Base-by-base conservation (phyloP, 2,888 invertebrate species). In the Dicycla oo region DNA sequence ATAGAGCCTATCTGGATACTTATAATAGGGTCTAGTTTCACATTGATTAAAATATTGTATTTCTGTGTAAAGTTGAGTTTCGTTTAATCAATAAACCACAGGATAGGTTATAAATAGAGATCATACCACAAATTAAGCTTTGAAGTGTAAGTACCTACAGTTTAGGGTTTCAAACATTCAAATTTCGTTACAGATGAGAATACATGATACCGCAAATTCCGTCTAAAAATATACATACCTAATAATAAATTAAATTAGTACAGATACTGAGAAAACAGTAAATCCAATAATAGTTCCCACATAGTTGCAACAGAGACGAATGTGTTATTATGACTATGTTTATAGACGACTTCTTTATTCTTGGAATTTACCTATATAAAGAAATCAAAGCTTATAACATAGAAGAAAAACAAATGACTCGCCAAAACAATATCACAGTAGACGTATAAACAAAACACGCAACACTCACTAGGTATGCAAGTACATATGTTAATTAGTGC, bases 401-500 rank as follows among this genome's bases (percentile, higher is more conserved):
- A 43, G 18, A 23, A 20, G 13, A 23, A 56, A 10, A 53, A 53
- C 18, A 60, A 49, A 20, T 23, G 11, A 20, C 15, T 57, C 7
- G 20, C 43, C 6, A 23, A 57, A 38, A 75, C 15, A 45, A 20
- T 34, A 30, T n/a, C 10, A 51, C 38, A n/a, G 13, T n/a, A 49
- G 18, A 23, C 40, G 43, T 6, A 20, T 13, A 67, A 51, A 68
- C 23, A 47, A 58, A 75, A 75, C 13, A 57, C 23, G 11, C 15
- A 1, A 30, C 30, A n/a, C 13, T 45, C 18, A 34, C 49, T 34
- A 62, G 11, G 13, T 26, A 54, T 30, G 8, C 13, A 18, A 6
- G 26, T 64, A n/a, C n/a, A n/a, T n/a, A 75, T 63, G 63, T 47
- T 73, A 79, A 71, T 72, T 72, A 20, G 51, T 57, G 20, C 38